phyloP scores from a whole-genome alignment of 2,113 vertebrate species.

The Mirounga angustirostris region DNA sequence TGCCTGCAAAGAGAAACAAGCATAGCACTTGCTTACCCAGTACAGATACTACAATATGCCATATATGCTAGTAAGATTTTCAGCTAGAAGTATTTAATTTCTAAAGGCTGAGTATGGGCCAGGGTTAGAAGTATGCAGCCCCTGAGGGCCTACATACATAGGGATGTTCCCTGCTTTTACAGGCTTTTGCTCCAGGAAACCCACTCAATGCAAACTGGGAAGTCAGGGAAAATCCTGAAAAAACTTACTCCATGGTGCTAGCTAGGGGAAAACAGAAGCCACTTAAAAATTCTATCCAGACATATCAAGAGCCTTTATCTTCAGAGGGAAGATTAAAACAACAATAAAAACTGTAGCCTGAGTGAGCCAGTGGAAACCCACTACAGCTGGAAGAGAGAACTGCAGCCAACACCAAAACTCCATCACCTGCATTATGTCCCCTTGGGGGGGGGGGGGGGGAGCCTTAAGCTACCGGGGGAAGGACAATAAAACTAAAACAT shows the following conservation, averaged over 20 bases:
- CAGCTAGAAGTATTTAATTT: not conserved
- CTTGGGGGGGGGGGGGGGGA: not conserved
- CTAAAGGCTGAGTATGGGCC: not conserved
- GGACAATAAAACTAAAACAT: not conserved
- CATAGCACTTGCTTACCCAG: not conserved
- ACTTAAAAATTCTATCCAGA: conserved; percentile 5
- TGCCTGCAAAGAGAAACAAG: not conserved
- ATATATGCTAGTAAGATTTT: not conserved
- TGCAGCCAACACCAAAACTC: not conserved
- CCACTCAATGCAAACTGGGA: not conserved
- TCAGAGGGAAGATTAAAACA: not conserved
- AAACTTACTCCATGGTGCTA: not conserved
- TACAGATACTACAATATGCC: not conserved
- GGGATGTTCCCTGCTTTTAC: not conserved
- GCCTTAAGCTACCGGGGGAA: not conserved
- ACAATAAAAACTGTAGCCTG: not conserved
- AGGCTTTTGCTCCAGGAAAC: not conserved
- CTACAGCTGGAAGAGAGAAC: not conserved
- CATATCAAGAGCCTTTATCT: not conserved
- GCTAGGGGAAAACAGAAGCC: not conserved
- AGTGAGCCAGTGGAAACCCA: not conserved
- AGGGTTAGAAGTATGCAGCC: not conserved
- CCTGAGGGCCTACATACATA: rapidly evolving
- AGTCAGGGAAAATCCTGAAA: not conserved
- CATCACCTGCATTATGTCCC: not conserved